These are phyloP conservation scores for Hemithea aestivaria DNA, from an alignment of 2,888 invertebrate species.

Conservation along the genomic window DNA sequence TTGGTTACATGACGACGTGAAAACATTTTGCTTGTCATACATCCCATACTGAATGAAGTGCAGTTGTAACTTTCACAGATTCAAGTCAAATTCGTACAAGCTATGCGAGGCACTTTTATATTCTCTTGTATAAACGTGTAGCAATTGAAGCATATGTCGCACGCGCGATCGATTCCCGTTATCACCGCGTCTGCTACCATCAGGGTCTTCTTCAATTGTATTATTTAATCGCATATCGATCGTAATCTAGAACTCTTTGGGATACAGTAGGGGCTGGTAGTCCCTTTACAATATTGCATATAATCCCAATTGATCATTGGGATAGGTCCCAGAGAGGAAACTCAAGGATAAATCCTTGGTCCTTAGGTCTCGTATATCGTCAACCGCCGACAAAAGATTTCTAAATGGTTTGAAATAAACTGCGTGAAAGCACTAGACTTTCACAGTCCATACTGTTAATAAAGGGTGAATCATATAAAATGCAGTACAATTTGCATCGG, in stretches of 20 bases:
- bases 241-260: conserved; percentile 24
- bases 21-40: no score
- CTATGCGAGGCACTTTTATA: neutral
- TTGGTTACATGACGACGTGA: no score
- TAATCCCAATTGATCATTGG: conserved; percentile 32
- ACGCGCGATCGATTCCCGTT: conserved; percentile 33
- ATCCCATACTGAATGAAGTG: no score
- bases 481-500: conserved; percentile 33
- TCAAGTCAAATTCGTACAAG: no score
- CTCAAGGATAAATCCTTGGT: no score
- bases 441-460: conserved; percentile 5
- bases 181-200: conserved; percentile 29
- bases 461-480: conserved; percentile 37
- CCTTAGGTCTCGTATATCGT: no score
- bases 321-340: neutral
- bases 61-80: no score
- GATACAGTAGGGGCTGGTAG: conserved; percentile 22
- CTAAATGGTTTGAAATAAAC: no score
- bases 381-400: no score
- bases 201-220: conserved; percentile 35
- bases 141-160: conserved; percentile 8
- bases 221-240: conserved; percentile 45
- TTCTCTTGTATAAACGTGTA: conserved; percentile 3
- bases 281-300: no score
- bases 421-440: no score